Percentiles rank a stretch among this genome's conserved stretches.
Evolutionary conservation across 2,888 invertebrate species (phyloP).

Genomic region (Clanis bilineata): DNA sequence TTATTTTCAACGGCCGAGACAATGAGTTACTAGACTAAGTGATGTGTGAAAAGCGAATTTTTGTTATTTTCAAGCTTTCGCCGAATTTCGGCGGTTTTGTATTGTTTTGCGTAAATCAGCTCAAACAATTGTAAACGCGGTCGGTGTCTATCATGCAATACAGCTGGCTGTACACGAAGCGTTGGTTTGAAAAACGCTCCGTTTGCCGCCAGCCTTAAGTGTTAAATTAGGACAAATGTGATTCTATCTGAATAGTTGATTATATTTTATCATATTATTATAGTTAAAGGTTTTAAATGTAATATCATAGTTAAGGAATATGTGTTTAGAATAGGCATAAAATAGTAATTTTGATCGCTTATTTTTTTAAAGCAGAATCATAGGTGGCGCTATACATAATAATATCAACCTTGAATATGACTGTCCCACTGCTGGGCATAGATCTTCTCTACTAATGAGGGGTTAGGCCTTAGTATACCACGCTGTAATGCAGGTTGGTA

Average conservation of each 20-base stretch:
- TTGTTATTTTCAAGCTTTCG: conserved; percentile 4
- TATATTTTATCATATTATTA: conserved; percentile 74
- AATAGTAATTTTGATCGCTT: conserved; percentile 44
- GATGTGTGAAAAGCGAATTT: background rate
- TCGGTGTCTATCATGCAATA: conserved; percentile 74
- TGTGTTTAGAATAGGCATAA: conserved; percentile 71
- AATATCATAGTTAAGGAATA: conserved; percentile 71
- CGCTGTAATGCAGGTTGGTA: no score
- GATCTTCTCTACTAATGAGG: no score
- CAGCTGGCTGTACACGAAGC: conserved; percentile 25
- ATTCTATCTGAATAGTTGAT: conserved; percentile 78
- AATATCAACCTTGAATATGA: no score
- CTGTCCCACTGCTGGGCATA: no score
- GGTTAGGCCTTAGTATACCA: no score
- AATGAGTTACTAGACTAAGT: conserved; percentile 3
- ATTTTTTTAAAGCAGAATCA: background rate
- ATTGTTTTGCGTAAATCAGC: conserved; percentile 24
- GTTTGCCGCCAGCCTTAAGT: conserved; percentile 39
- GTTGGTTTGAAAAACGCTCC: background rate
- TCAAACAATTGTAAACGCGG: conserved; percentile 46
- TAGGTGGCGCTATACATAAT: background rate
- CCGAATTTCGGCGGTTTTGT: background rate
- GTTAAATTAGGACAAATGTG: conserved; percentile 78
- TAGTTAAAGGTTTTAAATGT: conserved; percentile 68
- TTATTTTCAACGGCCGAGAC: background rate